These are phyloP conservation scores for Macrocentrus cingulum DNA, from an alignment of 1,140 invertebrate species.

Conservation along the genomic window DNA sequence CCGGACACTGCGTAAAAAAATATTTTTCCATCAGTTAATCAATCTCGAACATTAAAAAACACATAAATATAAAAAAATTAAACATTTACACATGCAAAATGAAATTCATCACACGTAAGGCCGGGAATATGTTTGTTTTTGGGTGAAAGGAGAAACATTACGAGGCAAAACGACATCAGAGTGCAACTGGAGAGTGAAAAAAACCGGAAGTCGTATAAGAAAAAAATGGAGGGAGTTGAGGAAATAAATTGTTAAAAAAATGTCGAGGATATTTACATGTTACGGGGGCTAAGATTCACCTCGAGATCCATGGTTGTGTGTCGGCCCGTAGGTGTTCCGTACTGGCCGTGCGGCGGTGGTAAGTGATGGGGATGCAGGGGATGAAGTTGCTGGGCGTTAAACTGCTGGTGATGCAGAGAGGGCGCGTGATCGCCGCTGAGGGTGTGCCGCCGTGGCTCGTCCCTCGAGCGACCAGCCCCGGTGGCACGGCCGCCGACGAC, in stretches of 20 bases:
- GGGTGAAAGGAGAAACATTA: too few relatives aligned
- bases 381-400: conserved; percentile 59
- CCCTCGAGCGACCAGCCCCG: conserved; percentile 59
- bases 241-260: conserved; percentile 7
- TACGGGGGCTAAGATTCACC: conserved; percentile 55
- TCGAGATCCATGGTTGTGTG: conserved; percentile 72
- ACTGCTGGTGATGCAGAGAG: conserved; percentile 59
- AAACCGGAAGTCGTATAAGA: too few relatives aligned
- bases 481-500: conserved; percentile 54
- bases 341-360: conserved; percentile 59
- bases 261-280: conserved; percentile 36
- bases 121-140: too few relatives aligned
- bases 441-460: conserved; percentile 71
- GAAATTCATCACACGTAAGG: too few relatives aligned
- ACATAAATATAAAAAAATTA: too few relatives aligned
- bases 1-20: too few relatives aligned
- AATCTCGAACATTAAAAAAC: too few relatives aligned
- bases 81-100: too few relatives aligned
- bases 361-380: conserved; percentile 62
- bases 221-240: conserved; percentile 23
- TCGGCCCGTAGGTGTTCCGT: conserved; percentile 58
- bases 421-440: conserved; percentile 67
- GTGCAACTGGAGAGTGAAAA: too few relatives aligned
- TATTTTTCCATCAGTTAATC: too few relatives aligned
- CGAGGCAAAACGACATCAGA: too few relatives aligned